A percentile compares a stretch with the other conserved stretches of the same genome.
These are phyloP conservation scores for Frieseomelitta varia DNA, from an alignment of 1,140 invertebrate species.

Conservation along the genomic window DNA sequence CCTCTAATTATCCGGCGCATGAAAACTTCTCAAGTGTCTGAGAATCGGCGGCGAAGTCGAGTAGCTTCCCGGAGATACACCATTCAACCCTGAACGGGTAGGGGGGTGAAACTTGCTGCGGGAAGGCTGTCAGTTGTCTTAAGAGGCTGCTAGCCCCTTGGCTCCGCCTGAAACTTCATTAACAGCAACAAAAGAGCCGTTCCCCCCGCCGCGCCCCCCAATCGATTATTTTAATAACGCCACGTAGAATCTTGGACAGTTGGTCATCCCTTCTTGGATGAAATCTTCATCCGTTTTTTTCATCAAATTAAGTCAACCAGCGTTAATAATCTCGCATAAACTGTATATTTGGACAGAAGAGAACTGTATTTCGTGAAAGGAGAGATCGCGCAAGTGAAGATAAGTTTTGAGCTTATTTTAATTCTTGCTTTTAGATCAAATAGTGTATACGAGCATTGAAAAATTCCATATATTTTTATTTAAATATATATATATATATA, in stretches of 20 bases:
- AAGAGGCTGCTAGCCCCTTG: not conserved
- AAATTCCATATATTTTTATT: too few species aligned
- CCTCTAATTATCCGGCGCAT: conserved; percentile 25
- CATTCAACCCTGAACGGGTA: not conserved
- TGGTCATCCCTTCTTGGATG: conserved; percentile 9
- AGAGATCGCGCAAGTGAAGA: too few species aligned
- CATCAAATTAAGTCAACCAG: conserved; percentile 1
- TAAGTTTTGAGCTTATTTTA: too few species aligned
- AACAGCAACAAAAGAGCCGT: conserved; percentile 58
- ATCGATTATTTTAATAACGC: conserved; percentile 61
- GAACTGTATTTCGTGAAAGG: too few species aligned
- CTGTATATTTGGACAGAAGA: too few species aligned
- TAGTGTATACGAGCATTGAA: too few species aligned
- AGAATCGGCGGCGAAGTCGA: not conserved
- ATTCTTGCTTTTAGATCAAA: too few species aligned
- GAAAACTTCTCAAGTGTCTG: conserved; percentile 13
- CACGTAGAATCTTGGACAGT: not conserved
- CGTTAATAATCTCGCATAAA: too few species aligned
- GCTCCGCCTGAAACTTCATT: conserved; percentile 52
- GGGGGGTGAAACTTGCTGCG: not conserved
- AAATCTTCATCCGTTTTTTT: conserved; percentile 44
- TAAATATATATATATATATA: too few species aligned
- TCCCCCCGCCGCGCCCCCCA: not conserved
- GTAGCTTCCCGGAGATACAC: conserved; percentile 15
- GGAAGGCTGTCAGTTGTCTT: conserved; percentile 44